Conservation (phyloP, 2,797 vertebrate species). For the Chrysocyon brachyurus region DNA sequence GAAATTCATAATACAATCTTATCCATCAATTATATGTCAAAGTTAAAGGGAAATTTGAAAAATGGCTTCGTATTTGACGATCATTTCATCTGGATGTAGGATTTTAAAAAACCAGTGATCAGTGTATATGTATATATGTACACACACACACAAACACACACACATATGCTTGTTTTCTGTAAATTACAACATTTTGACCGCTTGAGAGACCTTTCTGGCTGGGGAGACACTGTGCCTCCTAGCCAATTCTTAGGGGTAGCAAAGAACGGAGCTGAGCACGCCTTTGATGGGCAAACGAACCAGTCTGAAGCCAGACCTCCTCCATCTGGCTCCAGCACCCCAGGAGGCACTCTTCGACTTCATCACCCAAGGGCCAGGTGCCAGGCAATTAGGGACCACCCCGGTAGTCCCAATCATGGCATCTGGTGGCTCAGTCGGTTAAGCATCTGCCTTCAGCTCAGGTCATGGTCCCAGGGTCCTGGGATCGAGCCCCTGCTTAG, state of each 20-base stretch:
- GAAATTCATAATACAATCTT: background rate
- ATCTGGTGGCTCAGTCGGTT: too few species aligned
- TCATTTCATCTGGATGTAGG: background rate
- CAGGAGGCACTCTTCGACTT: background rate
- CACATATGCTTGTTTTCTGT: background rate
- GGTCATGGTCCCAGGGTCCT: too few species aligned
- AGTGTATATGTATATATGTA: background rate
- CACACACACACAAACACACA: background rate
- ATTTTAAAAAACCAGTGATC: background rate
- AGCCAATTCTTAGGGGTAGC: background rate
- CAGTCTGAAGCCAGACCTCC: background rate
- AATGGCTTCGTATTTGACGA: background rate
- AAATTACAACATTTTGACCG: background rate
- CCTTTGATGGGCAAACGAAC: background rate
- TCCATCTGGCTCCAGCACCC: background rate
- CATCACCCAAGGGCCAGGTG: background rate
- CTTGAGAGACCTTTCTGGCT: background rate
- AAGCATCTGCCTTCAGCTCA: too few species aligned
- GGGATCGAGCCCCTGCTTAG: too few species aligned
- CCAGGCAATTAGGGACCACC: background rate
- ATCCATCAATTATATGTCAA: background rate
- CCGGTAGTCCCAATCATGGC: background rate
- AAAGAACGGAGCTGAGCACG: background rate
- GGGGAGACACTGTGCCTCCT: background rate
- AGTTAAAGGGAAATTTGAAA: background rate